Percentiles rank a stretch among this genome's conserved stretches.
Conservation (phyloP, 2,888 invertebrate species). For the Diabrotica balteata region DNA sequence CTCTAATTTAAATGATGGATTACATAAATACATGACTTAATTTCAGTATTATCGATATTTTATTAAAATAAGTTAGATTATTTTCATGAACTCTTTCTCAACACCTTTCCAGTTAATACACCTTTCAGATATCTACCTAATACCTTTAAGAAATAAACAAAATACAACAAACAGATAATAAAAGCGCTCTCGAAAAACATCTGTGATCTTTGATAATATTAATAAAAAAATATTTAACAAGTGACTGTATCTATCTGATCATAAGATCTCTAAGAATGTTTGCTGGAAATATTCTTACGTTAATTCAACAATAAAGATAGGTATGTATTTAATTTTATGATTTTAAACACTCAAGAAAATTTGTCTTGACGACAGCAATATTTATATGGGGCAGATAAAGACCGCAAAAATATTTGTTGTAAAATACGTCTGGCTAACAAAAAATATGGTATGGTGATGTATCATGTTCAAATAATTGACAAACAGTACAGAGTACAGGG, state of each 20-base stretch:
- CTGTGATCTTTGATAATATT: constrained; percentile 17
- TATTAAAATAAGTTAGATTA: no score
- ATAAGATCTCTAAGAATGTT: constrained; percentile 11
- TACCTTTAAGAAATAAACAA: constrained; percentile 13
- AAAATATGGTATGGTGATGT: neutral
- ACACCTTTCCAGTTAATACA: no score
- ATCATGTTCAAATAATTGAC: constrained; percentile 6
- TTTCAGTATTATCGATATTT: no score
- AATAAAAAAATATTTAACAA: constrained; percentile 15
- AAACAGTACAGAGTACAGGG: neutral
- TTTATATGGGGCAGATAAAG: constrained; percentile 8
- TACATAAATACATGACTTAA: no score
- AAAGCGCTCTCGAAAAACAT: constrained; percentile 11
- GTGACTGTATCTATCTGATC: constrained; percentile 11
- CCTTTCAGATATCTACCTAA: neutral
- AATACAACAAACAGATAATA: constrained; percentile 10
- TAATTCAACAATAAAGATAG: constrained; percentile 8
- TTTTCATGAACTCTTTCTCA: no score
- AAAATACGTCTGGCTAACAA: constrained; percentile 5
- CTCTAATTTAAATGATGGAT: no score
- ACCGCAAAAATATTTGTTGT: constrained; percentile 4
- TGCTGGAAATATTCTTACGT: constrained; percentile 3
- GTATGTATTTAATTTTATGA: constrained; percentile 5
- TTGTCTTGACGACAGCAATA: constrained; percentile 1
- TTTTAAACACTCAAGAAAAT: constrained; percentile 6